These are phyloP conservation scores for Gallirallus australis DNA, from an alignment of 2,797 vertebrate species.

Conservation along the genomic window DNA sequence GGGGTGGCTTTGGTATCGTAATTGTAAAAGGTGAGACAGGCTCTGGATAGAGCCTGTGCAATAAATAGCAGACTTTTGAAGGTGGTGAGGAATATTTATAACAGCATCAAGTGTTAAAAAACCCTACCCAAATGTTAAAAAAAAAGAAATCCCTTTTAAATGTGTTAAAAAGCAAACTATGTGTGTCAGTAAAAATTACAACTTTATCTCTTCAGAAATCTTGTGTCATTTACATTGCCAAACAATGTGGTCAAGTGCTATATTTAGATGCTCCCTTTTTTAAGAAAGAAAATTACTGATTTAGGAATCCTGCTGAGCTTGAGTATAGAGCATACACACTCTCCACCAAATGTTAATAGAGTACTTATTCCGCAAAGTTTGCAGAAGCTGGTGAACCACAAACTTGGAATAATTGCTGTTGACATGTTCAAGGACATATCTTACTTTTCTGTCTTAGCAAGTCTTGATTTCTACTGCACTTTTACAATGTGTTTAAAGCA, in stretches of 20 bases:
- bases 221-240: background rate
- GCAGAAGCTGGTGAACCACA: conserved; percentile 1
- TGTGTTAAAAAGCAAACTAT: background rate
- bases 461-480: background rate
- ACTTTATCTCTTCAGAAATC: background rate
- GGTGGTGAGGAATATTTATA: background rate
- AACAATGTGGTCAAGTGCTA: background rate
- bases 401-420: background rate
- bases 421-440: background rate
- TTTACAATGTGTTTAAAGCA: background rate
- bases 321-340: background rate
- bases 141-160: background rate
- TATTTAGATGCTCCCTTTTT: background rate
- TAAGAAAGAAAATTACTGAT: background rate
- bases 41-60: background rate
- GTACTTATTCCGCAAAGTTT: background rate
- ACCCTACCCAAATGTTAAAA: background rate
- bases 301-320: background rate
- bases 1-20: background rate
- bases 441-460: background rate
- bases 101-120: background rate
- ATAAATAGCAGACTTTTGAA: background rate
- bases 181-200: background rate
- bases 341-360: background rate
- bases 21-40: background rate